Conservation (phyloP, 2,113 vertebrate genomes). For the Carollia perspicillata region DNA sequence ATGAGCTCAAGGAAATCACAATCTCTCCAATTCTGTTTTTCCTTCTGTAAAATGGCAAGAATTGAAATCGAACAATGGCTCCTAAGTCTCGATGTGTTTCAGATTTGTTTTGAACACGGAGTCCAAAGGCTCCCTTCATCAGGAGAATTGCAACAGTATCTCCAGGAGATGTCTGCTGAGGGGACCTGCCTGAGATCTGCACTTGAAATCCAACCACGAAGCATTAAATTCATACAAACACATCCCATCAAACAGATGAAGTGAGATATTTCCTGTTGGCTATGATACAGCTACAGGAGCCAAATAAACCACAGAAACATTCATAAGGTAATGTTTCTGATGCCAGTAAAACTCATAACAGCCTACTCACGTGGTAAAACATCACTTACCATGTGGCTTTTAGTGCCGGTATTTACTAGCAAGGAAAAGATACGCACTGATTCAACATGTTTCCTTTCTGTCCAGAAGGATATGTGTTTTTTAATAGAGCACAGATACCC, state of each 20-base stretch:
- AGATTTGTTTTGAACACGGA: neutral
- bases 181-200: neutral
- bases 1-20: neutral
- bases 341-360: neutral
- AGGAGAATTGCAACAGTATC: neutral
- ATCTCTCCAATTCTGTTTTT: neutral
- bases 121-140: neutral
- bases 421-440: neutral
- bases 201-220: neutral
- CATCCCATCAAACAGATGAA: neutral
- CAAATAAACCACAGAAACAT: conserved; percentile 2
- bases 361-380: conserved; percentile 26
- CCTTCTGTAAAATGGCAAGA: neutral
- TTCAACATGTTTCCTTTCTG: conserved; percentile 2
- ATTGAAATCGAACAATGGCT: neutral
- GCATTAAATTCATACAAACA: neutral
- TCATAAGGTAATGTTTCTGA: conserved; percentile 6
- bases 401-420: neutral
- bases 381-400: neutral
- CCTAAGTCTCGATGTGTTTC: neutral
- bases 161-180: neutral
- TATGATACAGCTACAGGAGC: neutral
- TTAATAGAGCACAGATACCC: neutral
- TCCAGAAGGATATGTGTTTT: neutral
- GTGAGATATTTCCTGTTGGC: neutral